Base-by-base conservation (phyloP, 2,888 invertebrate genomes). In the Eumerus sabulonum region DNA sequence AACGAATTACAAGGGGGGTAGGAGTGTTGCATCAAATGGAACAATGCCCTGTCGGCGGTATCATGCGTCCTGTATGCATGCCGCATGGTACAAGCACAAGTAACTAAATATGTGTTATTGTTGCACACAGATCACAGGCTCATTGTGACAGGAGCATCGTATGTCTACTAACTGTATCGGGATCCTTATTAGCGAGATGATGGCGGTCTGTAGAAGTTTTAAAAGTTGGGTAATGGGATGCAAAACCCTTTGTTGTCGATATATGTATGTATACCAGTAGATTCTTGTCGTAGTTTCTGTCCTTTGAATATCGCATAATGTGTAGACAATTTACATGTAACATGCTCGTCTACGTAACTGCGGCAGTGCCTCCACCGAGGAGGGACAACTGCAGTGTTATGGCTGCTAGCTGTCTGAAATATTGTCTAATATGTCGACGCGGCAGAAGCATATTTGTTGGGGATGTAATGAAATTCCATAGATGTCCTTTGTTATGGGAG, bases 301-400 rank as follows among this genome's bases (percentile, higher is more conserved):
- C 51, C 38, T 11, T 18, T 36, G 36, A 14, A 40, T 62, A 63
- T 67, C 44, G 50, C 56, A 66, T 66, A 57, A 72, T 66, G 56
- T 66, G 72, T 51, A 44, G 60, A 72, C 56, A 66, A 66, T 64
- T 59, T 71, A 36, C 64, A 76, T 68, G 59, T 57, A n/a, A 53
- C 59, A 53, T 44, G 66, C 18, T 53, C 44, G 60, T n/a, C 42
- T 17, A 13, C 47, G 48, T 73, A 54, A 44, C 42, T 14, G 9
- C 35, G 47, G 53, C 42, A 59, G 17, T 54, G 51, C 5, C 51
- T 38, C 13, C n/a, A 36, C 17, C 0, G 44, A 44, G 44, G 11
- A 9, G n/a, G 40, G n/a, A 47, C 12, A 16, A 36, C 36, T 64
- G 45, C 17, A 45, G n/a, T 19, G 36, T 18, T 36, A 45, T 38